phyloP scores from a whole-genome alignment of 2,797 vertebrate species.

The Botia almorhae region DNA sequence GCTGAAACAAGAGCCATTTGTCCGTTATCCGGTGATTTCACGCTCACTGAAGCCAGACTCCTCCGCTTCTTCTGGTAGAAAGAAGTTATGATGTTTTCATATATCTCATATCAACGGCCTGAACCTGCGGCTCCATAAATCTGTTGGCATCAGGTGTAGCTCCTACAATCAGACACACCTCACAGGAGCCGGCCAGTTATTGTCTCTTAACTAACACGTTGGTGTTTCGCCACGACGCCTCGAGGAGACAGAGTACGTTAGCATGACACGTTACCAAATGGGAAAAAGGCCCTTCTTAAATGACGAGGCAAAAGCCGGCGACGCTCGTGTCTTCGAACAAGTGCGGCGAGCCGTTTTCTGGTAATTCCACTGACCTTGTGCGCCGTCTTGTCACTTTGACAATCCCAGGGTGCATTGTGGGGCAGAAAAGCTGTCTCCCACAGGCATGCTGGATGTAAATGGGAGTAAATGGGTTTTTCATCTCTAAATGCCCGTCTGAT shows the following conservation, averaged over 20 bases:
- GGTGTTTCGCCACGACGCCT: conserved; percentile 63
- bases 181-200: conserved; percentile 49
- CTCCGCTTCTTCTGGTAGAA: conserved; percentile 35
- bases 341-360: conserved; percentile 73
- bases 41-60: conserved; percentile 56
- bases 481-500: conserved; percentile 79
- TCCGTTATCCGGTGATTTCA: conserved; percentile 54
- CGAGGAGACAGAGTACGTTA: conserved; percentile 66
- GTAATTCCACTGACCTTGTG: conserved; percentile 76
- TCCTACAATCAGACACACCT: conserved; percentile 39
- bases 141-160: conserved; percentile 46
- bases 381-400: conserved; percentile 71
- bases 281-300: conserved; percentile 73
- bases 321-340: conserved; percentile 70
- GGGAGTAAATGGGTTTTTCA: conserved; percentile 79
- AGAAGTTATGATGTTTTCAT: conserved; percentile 34
- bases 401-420: conserved; percentile 72
- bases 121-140: conserved; percentile 45
- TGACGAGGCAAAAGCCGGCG: conserved; percentile 71
- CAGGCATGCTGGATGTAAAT: conserved; percentile 52
- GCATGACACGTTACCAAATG: conserved; percentile 69
- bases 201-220: conserved; percentile 61
- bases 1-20: conserved; percentile 52
- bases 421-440: conserved; percentile 68
- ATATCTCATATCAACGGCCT: conserved; percentile 54